phyloP scores from a whole-genome alignment of 2,113 vertebrate genomes.

The Channa maculata region DNA sequence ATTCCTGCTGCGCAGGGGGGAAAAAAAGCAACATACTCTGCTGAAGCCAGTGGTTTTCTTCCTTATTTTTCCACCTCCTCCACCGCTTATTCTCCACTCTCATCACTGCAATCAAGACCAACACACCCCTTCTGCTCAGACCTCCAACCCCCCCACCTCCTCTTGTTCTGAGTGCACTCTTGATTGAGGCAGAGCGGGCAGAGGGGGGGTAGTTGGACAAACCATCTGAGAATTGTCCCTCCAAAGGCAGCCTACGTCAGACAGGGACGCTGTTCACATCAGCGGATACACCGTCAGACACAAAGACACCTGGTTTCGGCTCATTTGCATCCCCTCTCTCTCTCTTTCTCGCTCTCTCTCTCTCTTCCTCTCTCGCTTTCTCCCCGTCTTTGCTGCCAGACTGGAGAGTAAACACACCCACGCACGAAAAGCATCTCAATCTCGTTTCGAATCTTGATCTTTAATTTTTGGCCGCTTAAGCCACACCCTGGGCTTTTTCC shows the following conservation, averaged over 20 bases:
- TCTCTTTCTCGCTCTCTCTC: conserved; percentile 6
- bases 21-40: conserved; percentile 7
- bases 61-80: conserved; percentile 24
- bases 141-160: conserved; percentile 51
- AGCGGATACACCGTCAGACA: conserved; percentile 65
- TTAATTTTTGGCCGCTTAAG: conserved; percentile 6
- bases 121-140: conserved; percentile 37
- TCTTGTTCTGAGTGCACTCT: conserved; percentile 52
- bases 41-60: conserved; percentile 24
- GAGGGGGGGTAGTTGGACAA: conserved; percentile 23
- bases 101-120: conserved; percentile 59
- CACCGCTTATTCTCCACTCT: conserved; percentile 36
- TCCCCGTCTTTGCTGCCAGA: conserved; percentile 38
- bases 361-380: conserved; percentile 20
- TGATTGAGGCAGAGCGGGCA: conserved; percentile 24
- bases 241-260: conserved; percentile 63
- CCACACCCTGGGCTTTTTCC: conserved; percentile 65
- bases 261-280: conserved; percentile 62
- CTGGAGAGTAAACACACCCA: conserved; percentile 61
- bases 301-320: conserved; percentile 73
- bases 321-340: conserved; percentile 43
- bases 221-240: conserved; percentile 57
- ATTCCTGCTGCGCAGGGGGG: neutral
- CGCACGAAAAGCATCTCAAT: conserved; percentile 42
- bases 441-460: conserved; percentile 28